phyloP scores from a whole-genome alignment of 2,113 vertebrate species.

The Salminus brasiliensis region DNA sequence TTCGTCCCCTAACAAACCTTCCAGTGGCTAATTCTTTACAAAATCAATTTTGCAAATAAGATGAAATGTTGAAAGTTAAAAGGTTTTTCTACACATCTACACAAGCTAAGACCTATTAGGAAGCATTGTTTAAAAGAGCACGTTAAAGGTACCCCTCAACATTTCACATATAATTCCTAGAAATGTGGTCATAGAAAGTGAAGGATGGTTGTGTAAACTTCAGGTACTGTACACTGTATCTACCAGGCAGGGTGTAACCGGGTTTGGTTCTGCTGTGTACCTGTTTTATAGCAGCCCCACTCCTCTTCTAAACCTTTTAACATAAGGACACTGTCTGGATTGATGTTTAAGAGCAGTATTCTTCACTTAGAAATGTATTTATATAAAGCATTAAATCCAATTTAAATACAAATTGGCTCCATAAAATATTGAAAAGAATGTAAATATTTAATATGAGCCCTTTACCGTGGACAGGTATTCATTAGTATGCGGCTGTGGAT shows the following conservation, averaged over 20 bases:
- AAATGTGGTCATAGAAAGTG: too few relatives aligned
- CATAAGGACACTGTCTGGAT: slow-evolving; percentile 57
- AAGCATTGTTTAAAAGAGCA: too few relatives aligned
- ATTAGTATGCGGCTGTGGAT: slow-evolving; percentile 66
- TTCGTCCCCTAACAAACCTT: too few relatives aligned
- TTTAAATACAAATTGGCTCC: slow-evolving; percentile 78
- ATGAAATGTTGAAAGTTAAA: too few relatives aligned
- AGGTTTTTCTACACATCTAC: too few relatives aligned
- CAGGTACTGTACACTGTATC: neutral
- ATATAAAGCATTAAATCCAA: slow-evolving; percentile 81
- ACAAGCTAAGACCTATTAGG: too few relatives aligned
- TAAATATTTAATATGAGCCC: slow-evolving; percentile 79
- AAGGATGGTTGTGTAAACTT: neutral
- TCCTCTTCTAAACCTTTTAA: neutral
- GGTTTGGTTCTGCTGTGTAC: neutral
- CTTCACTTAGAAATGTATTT: slow-evolving; percentile 74
- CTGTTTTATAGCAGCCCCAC: neutral
- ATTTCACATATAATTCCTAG: too few relatives aligned
- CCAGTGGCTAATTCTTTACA: too few relatives aligned
- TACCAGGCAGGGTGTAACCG: neutral
- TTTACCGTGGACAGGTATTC: slow-evolving; percentile 71
- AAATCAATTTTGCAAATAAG: too few relatives aligned
- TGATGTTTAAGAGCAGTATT: slow-evolving; percentile 67
- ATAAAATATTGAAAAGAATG: slow-evolving; percentile 75
- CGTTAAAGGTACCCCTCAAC: too few relatives aligned